These are phyloP conservation scores for Anas capensis DNA, from an alignment of 2,797 vertebrate species.

Conservation along the genomic window DNA sequence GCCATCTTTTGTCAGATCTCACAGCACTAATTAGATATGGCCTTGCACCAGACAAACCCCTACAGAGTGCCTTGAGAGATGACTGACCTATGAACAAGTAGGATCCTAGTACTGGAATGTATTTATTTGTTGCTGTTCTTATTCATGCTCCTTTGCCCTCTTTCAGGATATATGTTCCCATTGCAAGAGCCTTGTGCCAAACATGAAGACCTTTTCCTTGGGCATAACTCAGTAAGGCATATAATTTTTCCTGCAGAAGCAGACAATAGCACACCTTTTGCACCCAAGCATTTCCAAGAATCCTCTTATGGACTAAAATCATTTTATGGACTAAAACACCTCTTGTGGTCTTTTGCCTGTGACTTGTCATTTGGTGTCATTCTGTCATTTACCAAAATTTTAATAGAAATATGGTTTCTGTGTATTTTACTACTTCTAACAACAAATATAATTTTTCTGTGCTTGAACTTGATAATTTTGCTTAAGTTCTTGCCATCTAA, in stretches of 20 bases:
- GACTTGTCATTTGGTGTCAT: neutral
- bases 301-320: neutral
- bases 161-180: neutral
- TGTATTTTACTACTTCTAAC: neutral
- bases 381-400: neutral
- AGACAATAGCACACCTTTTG: neutral
- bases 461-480: neutral
- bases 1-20: neutral
- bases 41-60: neutral
- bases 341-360: neutral
- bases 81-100: neutral
- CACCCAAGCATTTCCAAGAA: accelerated
- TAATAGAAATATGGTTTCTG: neutral
- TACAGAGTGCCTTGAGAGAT: neutral
- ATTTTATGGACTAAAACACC: neutral
- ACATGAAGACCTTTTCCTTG: neutral
- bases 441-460: neutral
- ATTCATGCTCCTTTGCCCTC: neutral
- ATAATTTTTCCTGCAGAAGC: neutral
- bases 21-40: neutral
- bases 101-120: neutral
- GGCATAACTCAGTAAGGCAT: neutral
- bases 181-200: neutral
- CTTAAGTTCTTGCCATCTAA: neutral
- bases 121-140: neutral